These are phyloP conservation scores for Ceryle rudis DNA, from an alignment of 2,797 vertebrate species.

Conservation along the genomic window DNA sequence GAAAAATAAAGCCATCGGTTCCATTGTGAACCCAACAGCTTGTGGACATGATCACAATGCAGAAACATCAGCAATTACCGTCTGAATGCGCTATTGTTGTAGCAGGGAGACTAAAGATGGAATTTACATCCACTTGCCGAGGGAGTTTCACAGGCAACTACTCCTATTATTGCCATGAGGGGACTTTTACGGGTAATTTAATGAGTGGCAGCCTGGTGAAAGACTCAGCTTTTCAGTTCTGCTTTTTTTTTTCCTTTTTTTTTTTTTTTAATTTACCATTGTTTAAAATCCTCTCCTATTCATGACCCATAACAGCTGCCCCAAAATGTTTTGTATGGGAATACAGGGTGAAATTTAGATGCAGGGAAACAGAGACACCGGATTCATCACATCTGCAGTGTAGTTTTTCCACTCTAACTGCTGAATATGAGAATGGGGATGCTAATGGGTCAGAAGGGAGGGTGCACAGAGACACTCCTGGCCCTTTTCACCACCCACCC, in stretches of 20 bases:
- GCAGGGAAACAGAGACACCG: background rate
- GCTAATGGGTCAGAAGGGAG: background rate
- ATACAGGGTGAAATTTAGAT: background rate
- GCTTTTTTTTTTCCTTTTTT: background rate
- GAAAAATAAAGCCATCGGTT: background rate
- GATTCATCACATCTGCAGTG: background rate
- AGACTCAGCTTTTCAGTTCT: background rate
- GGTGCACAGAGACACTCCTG: background rate
- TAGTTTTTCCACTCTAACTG: background rate
- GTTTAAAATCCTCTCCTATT: background rate
- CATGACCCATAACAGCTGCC: background rate
- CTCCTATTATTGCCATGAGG: constrained; percentile 12
- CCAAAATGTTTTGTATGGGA: background rate
- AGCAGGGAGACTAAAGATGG: constrained; percentile 37
- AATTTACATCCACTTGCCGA: constrained; percentile 38
- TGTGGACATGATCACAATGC: constrained; percentile 44
- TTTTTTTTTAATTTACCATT: background rate
- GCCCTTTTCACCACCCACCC: background rate
- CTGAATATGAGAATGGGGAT: background rate
- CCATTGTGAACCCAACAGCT: constrained; percentile 17
- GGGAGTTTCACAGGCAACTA: constrained; percentile 60
- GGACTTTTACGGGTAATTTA: constrained; percentile 39
- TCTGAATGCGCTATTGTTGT: background rate
- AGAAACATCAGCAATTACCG: constrained; percentile 52
- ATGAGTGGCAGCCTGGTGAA: constrained; percentile 11